phyloP scores from a whole-genome alignment of 30 jellyfish, hydroid and myxozoan genomes.

The Hydractinia symbiolongicarpus region DNA sequence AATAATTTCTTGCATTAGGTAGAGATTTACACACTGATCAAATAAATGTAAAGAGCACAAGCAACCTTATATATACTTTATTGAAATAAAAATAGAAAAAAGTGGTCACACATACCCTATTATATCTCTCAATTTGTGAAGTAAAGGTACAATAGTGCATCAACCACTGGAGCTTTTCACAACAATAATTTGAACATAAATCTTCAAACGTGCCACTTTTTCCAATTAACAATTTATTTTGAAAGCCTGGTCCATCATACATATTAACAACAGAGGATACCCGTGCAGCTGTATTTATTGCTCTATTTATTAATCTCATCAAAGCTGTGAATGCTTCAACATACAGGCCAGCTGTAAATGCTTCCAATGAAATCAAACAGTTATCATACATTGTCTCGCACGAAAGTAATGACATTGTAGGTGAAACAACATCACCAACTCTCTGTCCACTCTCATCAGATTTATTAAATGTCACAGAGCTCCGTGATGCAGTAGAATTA shows the following conservation, averaged over 20 bases:
- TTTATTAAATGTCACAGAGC: not conserved
- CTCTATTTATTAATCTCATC: slow-evolving; percentile 72
- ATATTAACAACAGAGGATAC: slow-evolving; percentile 56
- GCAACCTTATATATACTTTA: no score
- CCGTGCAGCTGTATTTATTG: slow-evolving; percentile 53
- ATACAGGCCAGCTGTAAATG: slow-evolving; percentile 82
- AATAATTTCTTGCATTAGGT: no score
- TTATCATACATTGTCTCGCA: slow-evolving; percentile 16
- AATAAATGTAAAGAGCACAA: no score
- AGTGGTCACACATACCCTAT: slow-evolving; percentile 49
- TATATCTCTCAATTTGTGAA: slow-evolving; percentile 69
- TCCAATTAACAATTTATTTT: slow-evolving; percentile 57
- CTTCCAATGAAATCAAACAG: slow-evolving; percentile 57
- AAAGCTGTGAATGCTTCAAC: slow-evolving; percentile 89
- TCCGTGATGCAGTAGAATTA: slow-evolving; percentile 14
- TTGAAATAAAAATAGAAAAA: not conserved
- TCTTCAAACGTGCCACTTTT: slow-evolving; percentile 69
- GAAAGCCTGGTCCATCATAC: slow-evolving; percentile 91
- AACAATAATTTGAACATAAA: slow-evolving; percentile 71
- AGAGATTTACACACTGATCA: no score
- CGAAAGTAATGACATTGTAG: not conserved
- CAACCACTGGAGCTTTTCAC: slow-evolving; percentile 92
- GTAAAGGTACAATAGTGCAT: slow-evolving; percentile 72
- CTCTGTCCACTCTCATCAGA: not conserved
- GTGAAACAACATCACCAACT: slow-evolving; percentile 3